Evolutionary conservation across 2,888 invertebrate genomes (phyloP), one percentile per base, ranked within the genome.

Genomic region (Drosophila neonasuta): DNA sequence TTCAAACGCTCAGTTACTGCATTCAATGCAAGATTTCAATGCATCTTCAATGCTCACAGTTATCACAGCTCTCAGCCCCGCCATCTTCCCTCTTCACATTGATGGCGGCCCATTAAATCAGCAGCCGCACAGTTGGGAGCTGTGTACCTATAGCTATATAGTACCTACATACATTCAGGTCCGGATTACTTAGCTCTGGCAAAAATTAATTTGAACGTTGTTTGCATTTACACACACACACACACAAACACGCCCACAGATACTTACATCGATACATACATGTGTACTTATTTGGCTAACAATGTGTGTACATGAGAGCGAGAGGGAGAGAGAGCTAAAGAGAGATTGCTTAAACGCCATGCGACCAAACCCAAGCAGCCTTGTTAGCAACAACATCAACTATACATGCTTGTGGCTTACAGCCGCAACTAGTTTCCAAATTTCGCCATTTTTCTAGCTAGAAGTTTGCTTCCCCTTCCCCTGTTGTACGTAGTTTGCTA

Each of bases 151-250:
- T 24, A 24, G 24, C 24, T 24, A 1, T 17, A 17, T 24, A 24
- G 24, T 5, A 24, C 24, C 24, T 24, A 24, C 24, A 24, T 48
- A 50, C 42, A 34, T 61, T 54, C n/a, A 29, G 20, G 34, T 50
- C 44, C 36, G 24, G 13, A 58, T 76, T 68, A 73, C 61, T 73
- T 69, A 59, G 44, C 48, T 24, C 58, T 36, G 49, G 69, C 30
- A 60, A 66, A 77, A 77, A 77, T 75, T 75, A 75, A 75, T 75
- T 73, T 73, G 61, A 61, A 54, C 65, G 64, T 60, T 68, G 57
- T 68, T 68, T 72, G 56, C 48, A 59, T 49, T 13, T 44, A 32
- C 17, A 42, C 48, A 24, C 56, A 54, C 34, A 13, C n/a, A 56
- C 15, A 15, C 15, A 15, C 52, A 17, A n/a, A 51, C 32, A 30